Conservation (phyloP, 2,113 vertebrate species). For the Desmodus rotundus region DNA sequence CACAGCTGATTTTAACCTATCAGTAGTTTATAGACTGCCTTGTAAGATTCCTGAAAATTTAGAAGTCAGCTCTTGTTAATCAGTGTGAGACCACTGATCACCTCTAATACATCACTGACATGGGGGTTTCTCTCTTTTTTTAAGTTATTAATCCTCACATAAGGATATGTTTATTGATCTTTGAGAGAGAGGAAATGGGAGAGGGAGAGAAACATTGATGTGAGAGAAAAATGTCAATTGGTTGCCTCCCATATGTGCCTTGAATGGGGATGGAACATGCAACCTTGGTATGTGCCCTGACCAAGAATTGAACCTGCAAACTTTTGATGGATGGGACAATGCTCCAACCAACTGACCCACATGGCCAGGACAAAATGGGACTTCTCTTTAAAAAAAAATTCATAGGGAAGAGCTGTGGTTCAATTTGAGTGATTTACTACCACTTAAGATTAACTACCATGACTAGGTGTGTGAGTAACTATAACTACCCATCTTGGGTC, state of each 20-base stretch:
- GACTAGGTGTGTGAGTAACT: neutral
- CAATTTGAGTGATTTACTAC: neutral
- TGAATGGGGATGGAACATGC: too few species aligned
- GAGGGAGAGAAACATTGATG: too few species aligned
- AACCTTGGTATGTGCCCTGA: too few species aligned
- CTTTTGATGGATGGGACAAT: too few species aligned
- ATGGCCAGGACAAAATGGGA: neutral
- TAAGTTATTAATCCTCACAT: too few species aligned
- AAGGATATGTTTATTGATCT: too few species aligned
- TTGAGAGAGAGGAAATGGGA: too few species aligned
- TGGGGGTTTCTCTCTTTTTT: too few species aligned
- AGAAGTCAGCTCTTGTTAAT: neutral
- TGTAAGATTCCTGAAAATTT: neutral
- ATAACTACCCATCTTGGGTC: neutral
- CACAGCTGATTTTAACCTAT: neutral
- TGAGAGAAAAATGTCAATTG: too few species aligned
- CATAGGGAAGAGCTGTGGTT: accelerated
- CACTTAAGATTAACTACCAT: neutral
- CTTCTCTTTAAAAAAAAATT: neutral
- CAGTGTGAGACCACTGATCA: neutral
- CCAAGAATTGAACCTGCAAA: too few species aligned
- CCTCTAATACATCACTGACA: neutral
- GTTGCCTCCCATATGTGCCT: too few species aligned
- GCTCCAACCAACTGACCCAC: too few species aligned
- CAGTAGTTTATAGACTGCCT: neutral